Evolutionary conservation across 2,888 invertebrate genomes (phyloP).

Genomic region (Caenorhabditis afra): DNA sequence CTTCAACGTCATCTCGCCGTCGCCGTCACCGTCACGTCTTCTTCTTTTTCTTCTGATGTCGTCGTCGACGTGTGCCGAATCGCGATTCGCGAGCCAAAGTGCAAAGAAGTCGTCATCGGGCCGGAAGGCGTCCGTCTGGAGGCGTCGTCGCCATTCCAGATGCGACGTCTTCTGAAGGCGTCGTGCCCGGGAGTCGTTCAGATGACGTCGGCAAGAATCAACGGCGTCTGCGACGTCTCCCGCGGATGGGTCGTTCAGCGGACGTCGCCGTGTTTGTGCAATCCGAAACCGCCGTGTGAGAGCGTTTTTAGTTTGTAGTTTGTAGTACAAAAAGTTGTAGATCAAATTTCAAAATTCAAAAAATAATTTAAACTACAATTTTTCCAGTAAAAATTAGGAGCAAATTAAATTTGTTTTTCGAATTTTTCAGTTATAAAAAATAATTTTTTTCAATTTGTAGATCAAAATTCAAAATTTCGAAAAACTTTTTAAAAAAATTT

Average conservation of each 20-base stretch:
- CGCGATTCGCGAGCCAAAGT: slow-evolving; percentile 20
- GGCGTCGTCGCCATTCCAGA: slow-evolving; percentile 14
- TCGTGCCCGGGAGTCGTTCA: slow-evolving; percentile 2
- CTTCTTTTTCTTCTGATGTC: no score
- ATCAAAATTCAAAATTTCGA: no score
- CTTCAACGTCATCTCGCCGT: slow-evolving; percentile 37
- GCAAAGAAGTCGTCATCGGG: slow-evolving; percentile 28
- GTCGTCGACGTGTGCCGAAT: no score
- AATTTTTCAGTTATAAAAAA: no score
- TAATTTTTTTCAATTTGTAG: no score
- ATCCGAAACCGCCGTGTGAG: slow-evolving; percentile 26
- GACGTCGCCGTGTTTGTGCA: slow-evolving; percentile 25
- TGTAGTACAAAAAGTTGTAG: no score
- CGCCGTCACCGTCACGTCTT: slow-evolving; percentile 7
- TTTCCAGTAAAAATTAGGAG: no score
- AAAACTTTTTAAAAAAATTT: no score
- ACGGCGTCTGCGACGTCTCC: slow-evolving; percentile 30
- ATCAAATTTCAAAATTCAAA: no score
- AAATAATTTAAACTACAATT: no score
- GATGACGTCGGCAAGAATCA: slow-evolving; percentile 2
- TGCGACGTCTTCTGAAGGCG: slow-evolving; percentile 27
- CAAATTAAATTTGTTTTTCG: no score
- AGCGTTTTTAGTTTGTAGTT: neutral
- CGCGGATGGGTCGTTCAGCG: slow-evolving; percentile 47
- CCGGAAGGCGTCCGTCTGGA: slow-evolving; percentile 27